These are phyloP conservation scores for Drosophila pectinifera DNA, from an alignment of 1,140 invertebrate species.

Conservation along the genomic window DNA sequence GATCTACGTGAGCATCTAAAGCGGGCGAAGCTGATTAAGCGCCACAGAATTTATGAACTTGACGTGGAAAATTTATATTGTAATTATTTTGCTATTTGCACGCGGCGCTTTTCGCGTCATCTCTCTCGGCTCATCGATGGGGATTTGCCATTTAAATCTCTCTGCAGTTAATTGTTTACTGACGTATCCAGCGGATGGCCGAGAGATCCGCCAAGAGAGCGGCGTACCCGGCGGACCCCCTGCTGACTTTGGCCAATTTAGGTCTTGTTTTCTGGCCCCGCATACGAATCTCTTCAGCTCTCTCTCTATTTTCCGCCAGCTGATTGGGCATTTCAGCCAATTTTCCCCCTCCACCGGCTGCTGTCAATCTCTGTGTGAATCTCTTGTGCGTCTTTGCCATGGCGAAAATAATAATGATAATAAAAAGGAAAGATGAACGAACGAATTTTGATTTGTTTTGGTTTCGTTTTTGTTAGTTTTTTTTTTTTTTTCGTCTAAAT, in stretches of 20 bases:
- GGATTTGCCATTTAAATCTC: constrained; percentile 31
- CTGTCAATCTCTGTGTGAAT: constrained; percentile 44
- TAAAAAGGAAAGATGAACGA: constrained; percentile 45
- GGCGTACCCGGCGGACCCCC: constrained; percentile 23
- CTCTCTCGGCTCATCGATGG: constrained; percentile 30
- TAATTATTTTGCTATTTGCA: constrained; percentile 76
- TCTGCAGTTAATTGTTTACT: constrained; percentile 49
- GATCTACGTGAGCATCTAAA: constrained; percentile 58
- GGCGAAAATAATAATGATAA: constrained; percentile 23
- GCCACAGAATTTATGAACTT: constrained; percentile 70
- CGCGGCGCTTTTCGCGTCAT: constrained; percentile 74
- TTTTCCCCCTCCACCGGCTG: constrained; percentile 27
- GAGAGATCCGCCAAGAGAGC: constrained; percentile 10
- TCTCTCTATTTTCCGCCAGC: constrained; percentile 46
- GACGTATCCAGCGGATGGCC: constrained; percentile 31
- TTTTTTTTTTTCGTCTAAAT: constrained; percentile 43
- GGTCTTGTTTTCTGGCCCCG: constrained; percentile 58
- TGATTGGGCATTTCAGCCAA: constrained; percentile 55
- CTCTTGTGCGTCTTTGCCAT: constrained; percentile 27
- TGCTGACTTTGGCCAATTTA: constrained; percentile 71
- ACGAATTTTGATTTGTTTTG: constrained; percentile 61
- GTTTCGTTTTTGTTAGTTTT: constrained; percentile 3
- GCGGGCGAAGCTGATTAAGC: constrained; percentile 70
- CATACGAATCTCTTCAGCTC: constrained; percentile 27
- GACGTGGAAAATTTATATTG: constrained; percentile 75